Evolutionary conservation across 2,888 invertebrate species (phyloP).

Genomic region (Cataglyphis cursor): DNA sequence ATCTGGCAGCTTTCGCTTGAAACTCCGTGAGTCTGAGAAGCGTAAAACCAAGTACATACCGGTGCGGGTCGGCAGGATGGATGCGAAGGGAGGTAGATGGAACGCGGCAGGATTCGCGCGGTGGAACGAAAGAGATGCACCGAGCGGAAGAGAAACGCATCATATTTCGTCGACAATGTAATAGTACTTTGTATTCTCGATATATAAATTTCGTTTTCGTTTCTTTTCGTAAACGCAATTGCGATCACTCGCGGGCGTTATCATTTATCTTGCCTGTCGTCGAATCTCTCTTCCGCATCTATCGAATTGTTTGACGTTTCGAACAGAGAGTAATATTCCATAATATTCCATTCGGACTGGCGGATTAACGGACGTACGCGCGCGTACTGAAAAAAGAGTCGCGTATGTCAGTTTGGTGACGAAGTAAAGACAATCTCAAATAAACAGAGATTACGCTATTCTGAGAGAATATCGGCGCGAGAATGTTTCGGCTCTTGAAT

Average conservation of each 20-base stretch:
- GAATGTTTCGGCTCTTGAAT: conserved; percentile 30
- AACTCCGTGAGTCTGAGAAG: conserved; percentile 12
- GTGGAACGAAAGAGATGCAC: conserved; percentile 15
- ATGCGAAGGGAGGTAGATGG: conserved; percentile 43
- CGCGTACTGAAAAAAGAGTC: not conserved
- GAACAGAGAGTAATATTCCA: not conserved
- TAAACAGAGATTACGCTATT: conserved; percentile 14
- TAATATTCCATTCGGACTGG: too few species aligned
- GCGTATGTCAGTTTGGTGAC: not conserved
- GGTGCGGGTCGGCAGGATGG: conserved; percentile 47
- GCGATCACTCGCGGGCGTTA: not conserved
- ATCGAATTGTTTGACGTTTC: not conserved
- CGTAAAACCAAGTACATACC: conserved; percentile 74
- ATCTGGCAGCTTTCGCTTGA: conserved; percentile 78
- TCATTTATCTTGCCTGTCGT: conserved; percentile 4
- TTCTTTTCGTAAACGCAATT: conserved; percentile 13
- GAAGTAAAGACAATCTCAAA: not conserved
- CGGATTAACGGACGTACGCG: not conserved
- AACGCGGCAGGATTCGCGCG: not conserved
- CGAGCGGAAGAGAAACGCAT: not conserved
- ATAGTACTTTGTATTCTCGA: not conserved
- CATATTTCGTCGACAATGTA: not conserved
- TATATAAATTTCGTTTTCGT: conserved; percentile 22
- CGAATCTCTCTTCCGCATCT: not conserved
- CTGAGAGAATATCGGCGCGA: not conserved